These are phyloP conservation scores for Nephrotoma appendiculata DNA, from an alignment of 2,888 invertebrate species.

Conservation along the genomic window DNA sequence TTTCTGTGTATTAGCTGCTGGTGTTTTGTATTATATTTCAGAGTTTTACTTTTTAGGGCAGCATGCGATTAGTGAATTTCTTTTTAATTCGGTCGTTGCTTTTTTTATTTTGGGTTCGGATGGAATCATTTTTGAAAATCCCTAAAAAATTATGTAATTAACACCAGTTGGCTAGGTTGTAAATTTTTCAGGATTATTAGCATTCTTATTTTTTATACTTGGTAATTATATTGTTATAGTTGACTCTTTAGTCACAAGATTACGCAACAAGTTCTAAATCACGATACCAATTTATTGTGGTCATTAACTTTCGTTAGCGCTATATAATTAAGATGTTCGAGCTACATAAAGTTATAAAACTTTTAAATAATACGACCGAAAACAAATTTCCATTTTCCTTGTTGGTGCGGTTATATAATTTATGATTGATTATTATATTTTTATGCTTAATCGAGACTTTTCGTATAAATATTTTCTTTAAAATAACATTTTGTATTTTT, in stretches of 20 bases:
- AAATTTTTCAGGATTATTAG: background rate
- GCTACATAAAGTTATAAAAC: background rate
- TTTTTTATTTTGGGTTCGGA: background rate
- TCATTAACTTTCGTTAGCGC: background rate
- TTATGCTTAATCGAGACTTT: background rate
- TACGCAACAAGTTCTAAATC: background rate
- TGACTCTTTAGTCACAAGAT: background rate
- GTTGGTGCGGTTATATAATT: background rate
- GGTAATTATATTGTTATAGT: background rate
- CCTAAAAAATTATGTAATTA: background rate
- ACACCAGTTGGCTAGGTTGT: background rate
- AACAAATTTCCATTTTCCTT: background rate
- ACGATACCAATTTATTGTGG: background rate
- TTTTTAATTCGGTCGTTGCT: background rate
- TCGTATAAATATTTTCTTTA: background rate
- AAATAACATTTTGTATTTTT: background rate
- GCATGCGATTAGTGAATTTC: background rate
- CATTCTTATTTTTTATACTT: background rate
- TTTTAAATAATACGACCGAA: background rate
- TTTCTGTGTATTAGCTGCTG: background rate
- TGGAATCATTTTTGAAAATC: background rate
- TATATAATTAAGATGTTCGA: background rate
- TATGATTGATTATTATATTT: background rate
- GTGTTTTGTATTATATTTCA: background rate
- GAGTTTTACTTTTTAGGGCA: background rate